phyloP scores from a whole-genome alignment of 2,888 invertebrate genomes.

The Disparrhopalites patrizii region DNA sequence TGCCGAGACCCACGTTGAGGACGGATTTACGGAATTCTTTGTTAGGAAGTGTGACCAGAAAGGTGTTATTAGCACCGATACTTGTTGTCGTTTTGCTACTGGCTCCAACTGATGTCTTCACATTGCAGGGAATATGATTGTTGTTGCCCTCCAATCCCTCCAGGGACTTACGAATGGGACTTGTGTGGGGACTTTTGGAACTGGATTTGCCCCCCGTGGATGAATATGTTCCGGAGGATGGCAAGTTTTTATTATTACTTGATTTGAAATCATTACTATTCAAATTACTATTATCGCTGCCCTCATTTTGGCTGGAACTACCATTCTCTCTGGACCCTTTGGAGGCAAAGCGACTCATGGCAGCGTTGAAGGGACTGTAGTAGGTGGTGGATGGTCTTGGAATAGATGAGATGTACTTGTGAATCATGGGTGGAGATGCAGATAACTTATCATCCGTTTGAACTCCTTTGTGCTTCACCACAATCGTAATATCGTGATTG shows the following conservation, averaged over 20 bases:
- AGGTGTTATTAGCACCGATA: constrained; percentile 22
- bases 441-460: constrained; percentile 43
- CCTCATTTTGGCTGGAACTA: no score
- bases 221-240: neutral
- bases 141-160: neutral
- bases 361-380: constrained; percentile 36
- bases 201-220: neutral
- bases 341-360: constrained; percentile 30
- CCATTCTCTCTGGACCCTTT: constrained; percentile 1
- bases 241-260: constrained; percentile 26
- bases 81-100: neutral
- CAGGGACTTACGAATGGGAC: constrained; percentile 4
- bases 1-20: constrained; percentile 61
- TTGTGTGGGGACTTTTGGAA: neutral
- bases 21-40: constrained; percentile 72
- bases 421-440: constrained; percentile 4
- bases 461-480: constrained; percentile 40
- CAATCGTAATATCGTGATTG: constrained; percentile 28
- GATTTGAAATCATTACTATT: constrained; percentile 23
- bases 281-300: neutral
- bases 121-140: neutral
- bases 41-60: constrained; percentile 53
- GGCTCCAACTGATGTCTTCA: neutral
- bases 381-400: constrained; percentile 42
- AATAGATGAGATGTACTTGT: constrained; percentile 37